Percentiles rank a stretch among this genome's conserved stretches.
Evolutionary conservation across 2,888 invertebrate genomes (phyloP).

Genomic region (Cybosia mesomella): DNA sequence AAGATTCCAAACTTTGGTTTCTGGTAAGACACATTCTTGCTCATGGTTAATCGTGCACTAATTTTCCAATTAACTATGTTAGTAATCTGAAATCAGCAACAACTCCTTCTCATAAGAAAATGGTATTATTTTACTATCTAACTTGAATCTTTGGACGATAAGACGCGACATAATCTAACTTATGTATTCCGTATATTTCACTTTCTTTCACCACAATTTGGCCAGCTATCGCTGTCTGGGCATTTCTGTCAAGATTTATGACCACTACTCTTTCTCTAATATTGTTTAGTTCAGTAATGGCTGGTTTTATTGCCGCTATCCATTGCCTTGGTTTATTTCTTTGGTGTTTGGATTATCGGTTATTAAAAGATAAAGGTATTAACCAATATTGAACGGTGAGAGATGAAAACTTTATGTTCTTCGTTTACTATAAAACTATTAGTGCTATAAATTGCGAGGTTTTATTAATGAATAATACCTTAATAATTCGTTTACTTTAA

Average conservation of each 20-base stretch:
- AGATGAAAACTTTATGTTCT: neutral
- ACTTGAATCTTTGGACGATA: constrained; percentile 54
- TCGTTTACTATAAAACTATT: neutral
- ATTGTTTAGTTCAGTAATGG: constrained; percentile 82
- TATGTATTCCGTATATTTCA: constrained; percentile 69
- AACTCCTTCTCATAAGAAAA: constrained; percentile 20
- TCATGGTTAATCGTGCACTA: too few species aligned
- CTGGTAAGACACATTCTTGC: too few species aligned
- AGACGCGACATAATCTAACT: constrained; percentile 68
- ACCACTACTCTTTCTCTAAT: constrained; percentile 77
- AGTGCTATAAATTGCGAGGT: neutral
- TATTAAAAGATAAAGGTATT: constrained; percentile 63
- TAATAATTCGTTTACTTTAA: neutral
- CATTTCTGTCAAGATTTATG: constrained; percentile 79
- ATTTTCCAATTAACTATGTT: constrained; percentile 5
- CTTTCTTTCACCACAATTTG: constrained; percentile 74
- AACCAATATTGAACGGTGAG: constrained; percentile 37
- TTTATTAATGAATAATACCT: neutral
- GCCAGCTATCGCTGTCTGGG: constrained; percentile 72
- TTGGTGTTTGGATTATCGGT: constrained; percentile 63
- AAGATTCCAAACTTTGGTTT: too few species aligned
- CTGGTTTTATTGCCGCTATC: constrained; percentile 60
- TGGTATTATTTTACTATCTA: constrained; percentile 38
- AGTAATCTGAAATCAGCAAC: constrained; percentile 26
- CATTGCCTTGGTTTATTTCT: constrained; percentile 74